Base-by-base conservation (phyloP, 2,888 invertebrate genomes). In the Lasioglossum marginatum region DNA sequence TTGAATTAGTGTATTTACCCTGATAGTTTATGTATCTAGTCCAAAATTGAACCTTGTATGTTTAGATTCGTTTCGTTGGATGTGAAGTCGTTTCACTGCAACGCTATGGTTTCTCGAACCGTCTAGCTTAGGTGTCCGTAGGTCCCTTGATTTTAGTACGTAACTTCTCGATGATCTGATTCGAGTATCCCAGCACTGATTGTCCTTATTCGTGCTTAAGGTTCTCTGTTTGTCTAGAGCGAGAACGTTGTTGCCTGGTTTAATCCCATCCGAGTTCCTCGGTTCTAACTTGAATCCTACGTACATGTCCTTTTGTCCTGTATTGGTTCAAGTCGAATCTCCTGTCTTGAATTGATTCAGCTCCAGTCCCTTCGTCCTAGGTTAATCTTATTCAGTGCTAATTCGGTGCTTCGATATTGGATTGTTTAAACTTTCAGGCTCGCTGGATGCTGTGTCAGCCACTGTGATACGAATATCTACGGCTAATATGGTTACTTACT, bases 161-260 rank as follows among this genome's bases (percentile, higher is more conserved):
- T 57, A 57, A 57, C 57, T n/a, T 57, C 57, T n/a, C 12, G 57
- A 57, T 57, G 57, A 57, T n/a, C 23, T 57, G 57, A n/a, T n/a
- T 57, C 57, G n/a, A 12, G n/a, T n/a, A n/a, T 57, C 57, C 57
- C n/a, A n/a, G 57, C 10, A 57, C n/a, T 57, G 57, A 57, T 57
- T n/a, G 57, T 57, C n/a, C n/a, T 73, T 57, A 31, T 43, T 71
- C 57, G 57, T n/a, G 57, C 57, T n/a, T 57, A n/a, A 57, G 57
- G n/a, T n/a, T 12, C n/a, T n/a, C 4, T 57, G n/a, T 57, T 57
- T 57, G 57, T 57, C 57, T 57, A 57, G 57, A 10, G 57, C 57
- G 57, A 57, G 57, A 4, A 12, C 57, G 4, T n/a, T 57, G 57
- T 57, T 57, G n/a, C 57, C n/a, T 12, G 12, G 12, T 12, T 57